Percentiles rank a stretch among this genome's conserved stretches.
Conservation (phyloP, 2,113 vertebrate species). For the Chaenocephalus aceratus region DNA sequence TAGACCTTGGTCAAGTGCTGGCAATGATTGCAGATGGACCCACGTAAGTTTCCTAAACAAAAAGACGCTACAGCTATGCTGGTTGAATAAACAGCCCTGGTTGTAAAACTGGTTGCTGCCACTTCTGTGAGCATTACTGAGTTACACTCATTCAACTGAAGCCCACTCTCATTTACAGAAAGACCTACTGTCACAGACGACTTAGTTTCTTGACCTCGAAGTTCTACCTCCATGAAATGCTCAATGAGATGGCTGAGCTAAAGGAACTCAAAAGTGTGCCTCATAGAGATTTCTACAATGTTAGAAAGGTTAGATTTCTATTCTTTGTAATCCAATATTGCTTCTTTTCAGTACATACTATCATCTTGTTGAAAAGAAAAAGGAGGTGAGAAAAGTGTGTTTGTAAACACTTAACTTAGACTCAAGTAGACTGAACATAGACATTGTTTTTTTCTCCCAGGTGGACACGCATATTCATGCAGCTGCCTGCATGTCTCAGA, state of each 20-base stretch:
- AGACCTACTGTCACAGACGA: slow-evolving; percentile 95
- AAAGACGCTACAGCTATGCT: not conserved
- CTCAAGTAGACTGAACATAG: not conserved
- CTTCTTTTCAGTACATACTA: not conserved
- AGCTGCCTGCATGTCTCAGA: slow-evolving; percentile 99
- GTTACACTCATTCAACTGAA: not conserved
- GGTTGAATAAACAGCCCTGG: not conserved
- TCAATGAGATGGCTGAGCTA: slow-evolving; percentile 97
- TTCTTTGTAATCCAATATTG: not conserved
- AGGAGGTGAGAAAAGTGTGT: not conserved
- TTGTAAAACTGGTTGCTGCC: slow-evolving; percentile 31
- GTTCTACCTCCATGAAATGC: slow-evolving; percentile 96
- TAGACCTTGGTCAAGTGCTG: slow-evolving; percentile 93
- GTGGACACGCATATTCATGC: slow-evolving; percentile 99
- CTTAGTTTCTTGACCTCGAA: slow-evolving; percentile 97
- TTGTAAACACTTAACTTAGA: not conserved
- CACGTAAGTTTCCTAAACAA: slow-evolving; percentile 85
- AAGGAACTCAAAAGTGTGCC: slow-evolving; percentile 95
- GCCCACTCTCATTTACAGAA: slow-evolving; percentile 80
- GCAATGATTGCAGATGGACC: slow-evolving; percentile 95
- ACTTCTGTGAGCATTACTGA: not conserved
- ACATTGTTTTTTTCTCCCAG: slow-evolving; percentile 72
- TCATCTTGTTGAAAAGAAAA: not conserved
- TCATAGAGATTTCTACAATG: slow-evolving; percentile 98
- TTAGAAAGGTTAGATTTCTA: slow-evolving; percentile 90